These are phyloP conservation scores for Amphipyra tragopoginis DNA, from an alignment of 2,888 invertebrate species.

Conservation along the genomic window DNA sequence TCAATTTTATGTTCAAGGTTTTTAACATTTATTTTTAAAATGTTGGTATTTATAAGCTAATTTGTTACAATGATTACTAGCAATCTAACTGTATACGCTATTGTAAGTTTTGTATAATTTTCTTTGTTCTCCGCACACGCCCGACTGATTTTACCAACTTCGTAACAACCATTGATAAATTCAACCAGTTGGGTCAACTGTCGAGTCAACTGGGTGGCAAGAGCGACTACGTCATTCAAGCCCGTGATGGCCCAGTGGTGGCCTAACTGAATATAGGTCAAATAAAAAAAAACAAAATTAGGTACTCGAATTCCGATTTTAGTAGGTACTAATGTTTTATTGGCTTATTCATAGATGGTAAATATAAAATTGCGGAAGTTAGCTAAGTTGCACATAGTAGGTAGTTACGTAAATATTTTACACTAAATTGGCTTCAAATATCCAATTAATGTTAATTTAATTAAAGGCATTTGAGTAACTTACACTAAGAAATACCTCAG, in stretches of 20 bases:
- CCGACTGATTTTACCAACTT: slow-evolving; percentile 20
- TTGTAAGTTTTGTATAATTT: slow-evolving; percentile 1
- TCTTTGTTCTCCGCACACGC: slow-evolving; percentile 41
- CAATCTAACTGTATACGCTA: background rate
- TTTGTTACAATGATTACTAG: background rate
- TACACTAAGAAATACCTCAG: slow-evolving; percentile 1
- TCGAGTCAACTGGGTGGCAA: slow-evolving; percentile 37
- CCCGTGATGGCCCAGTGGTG: slow-evolving; percentile 29
- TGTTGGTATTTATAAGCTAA: too few species aligned
- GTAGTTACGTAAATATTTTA: slow-evolving; percentile 12
- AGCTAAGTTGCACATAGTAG: background rate
- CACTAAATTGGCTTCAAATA: slow-evolving; percentile 13
- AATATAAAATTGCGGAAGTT: too few species aligned
- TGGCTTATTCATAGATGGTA: background rate
- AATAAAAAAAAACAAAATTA: slow-evolving; percentile 19
- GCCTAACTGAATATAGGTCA: slow-evolving; percentile 40
- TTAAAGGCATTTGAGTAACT: slow-evolving; percentile 8
- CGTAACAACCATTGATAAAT: slow-evolving; percentile 42
- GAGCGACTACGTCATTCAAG: slow-evolving; percentile 43
- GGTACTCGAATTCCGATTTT: too few species aligned
- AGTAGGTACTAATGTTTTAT: background rate
- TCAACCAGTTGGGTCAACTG: slow-evolving; percentile 32
- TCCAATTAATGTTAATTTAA: slow-evolving; percentile 28
- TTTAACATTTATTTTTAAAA: too few species aligned
- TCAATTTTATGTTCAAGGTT: too few species aligned